Percentiles rank a stretch among this genome's conserved stretches.
Conservation (phyloP, 2,797 vertebrate genomes). For the Rallus crepitans region DNA sequence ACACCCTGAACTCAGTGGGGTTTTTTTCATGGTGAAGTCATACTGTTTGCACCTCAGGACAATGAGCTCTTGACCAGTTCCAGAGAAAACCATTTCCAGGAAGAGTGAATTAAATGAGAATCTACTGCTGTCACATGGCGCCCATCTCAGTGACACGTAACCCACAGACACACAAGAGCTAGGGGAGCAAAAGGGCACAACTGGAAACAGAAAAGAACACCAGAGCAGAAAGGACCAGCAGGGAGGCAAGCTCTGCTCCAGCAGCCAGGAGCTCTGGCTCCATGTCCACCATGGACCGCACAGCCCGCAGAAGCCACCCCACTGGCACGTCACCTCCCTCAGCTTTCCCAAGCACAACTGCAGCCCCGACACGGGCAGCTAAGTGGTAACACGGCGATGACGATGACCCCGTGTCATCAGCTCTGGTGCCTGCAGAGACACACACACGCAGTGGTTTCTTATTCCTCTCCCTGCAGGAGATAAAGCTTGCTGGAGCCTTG, state of each 20-base stretch:
- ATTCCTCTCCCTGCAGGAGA: not conserved
- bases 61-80: not conserved
- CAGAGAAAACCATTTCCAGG: not conserved
- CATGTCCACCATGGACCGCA: not conserved
- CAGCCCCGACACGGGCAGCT: rapidly evolving
- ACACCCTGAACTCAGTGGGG: not conserved
- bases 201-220: not conserved
- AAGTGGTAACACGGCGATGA: rapidly evolving
- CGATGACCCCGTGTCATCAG: not conserved
- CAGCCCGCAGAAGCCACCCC: not conserved
- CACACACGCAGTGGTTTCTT: rapidly evolving
- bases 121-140: not conserved
- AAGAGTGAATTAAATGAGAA: not conserved
- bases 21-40: not conserved
- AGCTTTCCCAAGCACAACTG: not conserved
- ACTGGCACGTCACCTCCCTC: not conserved
- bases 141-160: not conserved
- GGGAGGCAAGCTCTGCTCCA: not conserved
- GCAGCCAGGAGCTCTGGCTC: not conserved
- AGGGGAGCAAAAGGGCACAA: not conserved
- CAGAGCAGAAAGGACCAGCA: not conserved
- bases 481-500: not conserved
- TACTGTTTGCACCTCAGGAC: not conserved
- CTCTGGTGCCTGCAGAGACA: not conserved
- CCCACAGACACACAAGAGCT: not conserved